These are phyloP conservation scores for Sphenodon punctatus DNA, from an alignment of 2,797 vertebrate species.

Conservation along the genomic window DNA sequence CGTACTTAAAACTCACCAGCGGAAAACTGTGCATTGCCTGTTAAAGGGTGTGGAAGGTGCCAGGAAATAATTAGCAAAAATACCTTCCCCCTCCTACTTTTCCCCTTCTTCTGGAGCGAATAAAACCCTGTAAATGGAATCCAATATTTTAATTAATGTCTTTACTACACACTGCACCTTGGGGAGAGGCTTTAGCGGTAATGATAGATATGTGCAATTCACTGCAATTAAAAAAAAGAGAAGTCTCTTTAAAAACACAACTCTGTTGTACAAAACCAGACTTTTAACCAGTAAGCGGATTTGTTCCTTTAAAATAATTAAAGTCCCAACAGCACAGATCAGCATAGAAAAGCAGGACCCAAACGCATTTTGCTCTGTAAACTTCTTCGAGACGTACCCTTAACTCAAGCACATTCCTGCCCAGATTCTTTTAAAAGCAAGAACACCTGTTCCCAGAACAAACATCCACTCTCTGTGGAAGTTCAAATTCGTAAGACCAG, in stretches of 20 bases:
- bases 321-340: rapidly evolving
- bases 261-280: rapidly evolving
- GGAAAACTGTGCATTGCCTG: no score
- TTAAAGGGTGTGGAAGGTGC: background rate
- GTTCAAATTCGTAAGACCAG: no score
- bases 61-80: background rate
- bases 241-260: background rate
- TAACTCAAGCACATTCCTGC: background rate
- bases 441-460: background rate
- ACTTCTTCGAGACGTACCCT: background rate
- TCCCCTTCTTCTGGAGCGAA: background rate
- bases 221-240: background rate
- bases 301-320: background rate
- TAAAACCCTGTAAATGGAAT: background rate
- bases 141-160: background rate
- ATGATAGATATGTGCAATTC: background rate
- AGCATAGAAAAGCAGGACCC: rapidly evolving
- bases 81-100: background rate
- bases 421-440: background rate
- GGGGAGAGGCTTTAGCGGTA: background rate
- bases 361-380: background rate
- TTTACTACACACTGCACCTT: rapidly evolving
- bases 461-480: background rate
- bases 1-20: no score
- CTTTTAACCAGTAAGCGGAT: background rate